Evolutionary conservation across 2,113 vertebrate genomes (phyloP).

Genomic region (Garra rufa): DNA sequence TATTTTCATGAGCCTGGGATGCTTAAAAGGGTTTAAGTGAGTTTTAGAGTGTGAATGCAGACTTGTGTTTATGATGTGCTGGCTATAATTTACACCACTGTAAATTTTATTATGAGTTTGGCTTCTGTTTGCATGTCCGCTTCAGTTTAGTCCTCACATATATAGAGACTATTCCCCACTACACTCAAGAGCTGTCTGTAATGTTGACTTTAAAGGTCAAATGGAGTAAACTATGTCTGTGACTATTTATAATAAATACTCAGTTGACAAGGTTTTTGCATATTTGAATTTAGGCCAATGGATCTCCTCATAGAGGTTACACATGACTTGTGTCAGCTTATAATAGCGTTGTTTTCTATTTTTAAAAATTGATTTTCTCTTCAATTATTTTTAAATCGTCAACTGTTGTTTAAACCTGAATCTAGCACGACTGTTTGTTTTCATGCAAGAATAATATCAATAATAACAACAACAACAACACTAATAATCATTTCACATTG

Average conservation of each 20-base stretch:
- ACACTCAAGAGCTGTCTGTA: conserved; percentile 41
- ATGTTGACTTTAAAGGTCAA: conserved; percentile 45
- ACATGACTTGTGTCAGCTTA: background rate
- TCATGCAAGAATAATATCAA: background rate
- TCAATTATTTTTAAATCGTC: background rate
- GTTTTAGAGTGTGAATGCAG: conserved; percentile 61
- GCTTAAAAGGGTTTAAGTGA: conserved; percentile 53
- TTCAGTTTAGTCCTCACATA: conserved; percentile 28
- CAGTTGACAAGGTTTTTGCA: conserved; percentile 38
- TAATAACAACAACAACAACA: conserved; percentile 31
- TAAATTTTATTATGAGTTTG: conserved; percentile 46
- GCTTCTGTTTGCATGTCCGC: conserved; percentile 50
- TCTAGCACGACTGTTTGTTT: conserved; percentile 11
- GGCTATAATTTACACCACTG: conserved; percentile 38
- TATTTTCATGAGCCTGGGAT: no score
- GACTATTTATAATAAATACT: conserved; percentile 55
- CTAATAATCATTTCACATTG: conserved; percentile 35
- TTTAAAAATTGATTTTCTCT: background rate
- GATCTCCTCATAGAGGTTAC: background rate
- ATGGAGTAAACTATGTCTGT: conserved; percentile 40
- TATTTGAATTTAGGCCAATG: conserved; percentile 27
- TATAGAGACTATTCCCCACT: conserved; percentile 16
- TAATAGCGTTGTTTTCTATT: background rate
- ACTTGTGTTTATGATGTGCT: conserved; percentile 56
- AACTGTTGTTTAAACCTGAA: conserved; percentile 13